phyloP scores from a whole-genome alignment of 2,113 vertebrate genomes.

The Seriola quinqueradiata region DNA sequence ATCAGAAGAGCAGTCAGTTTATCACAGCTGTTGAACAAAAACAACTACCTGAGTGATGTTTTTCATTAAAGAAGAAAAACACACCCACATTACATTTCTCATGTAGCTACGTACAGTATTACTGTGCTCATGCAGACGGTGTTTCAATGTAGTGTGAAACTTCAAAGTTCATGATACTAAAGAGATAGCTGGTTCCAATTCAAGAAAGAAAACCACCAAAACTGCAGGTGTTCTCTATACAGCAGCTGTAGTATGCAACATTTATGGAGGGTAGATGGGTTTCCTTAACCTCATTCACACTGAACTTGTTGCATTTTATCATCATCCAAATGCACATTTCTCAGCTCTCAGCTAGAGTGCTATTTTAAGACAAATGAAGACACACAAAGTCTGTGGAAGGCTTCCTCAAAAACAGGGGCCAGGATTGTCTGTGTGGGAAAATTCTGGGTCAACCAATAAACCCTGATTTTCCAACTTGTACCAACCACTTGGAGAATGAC shows the following conservation, averaged over 20 bases:
- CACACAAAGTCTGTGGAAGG: neutral
- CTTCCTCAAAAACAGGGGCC: slow-evolving; percentile 27
- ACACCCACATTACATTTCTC: neutral
- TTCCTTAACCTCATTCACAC: neutral
- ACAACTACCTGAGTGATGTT: neutral
- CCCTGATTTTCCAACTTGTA: slow-evolving; percentile 36
- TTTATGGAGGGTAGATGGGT: neutral
- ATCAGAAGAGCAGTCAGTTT: neutral
- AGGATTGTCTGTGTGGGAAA: slow-evolving; percentile 44
- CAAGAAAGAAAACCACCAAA: slow-evolving; percentile 42
- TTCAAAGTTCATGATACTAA: slow-evolving; percentile 44
- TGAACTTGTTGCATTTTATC: slow-evolving; percentile 2
- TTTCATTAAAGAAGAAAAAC: neutral
- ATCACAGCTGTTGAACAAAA: slow-evolving; percentile 1
- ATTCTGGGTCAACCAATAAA: slow-evolving; percentile 43
- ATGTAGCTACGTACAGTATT: slow-evolving; percentile 3
- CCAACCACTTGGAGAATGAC: slow-evolving; percentile 36
- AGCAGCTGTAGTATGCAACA: slow-evolving; percentile 8
- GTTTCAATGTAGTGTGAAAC: slow-evolving; percentile 16
- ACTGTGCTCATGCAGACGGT: neutral
- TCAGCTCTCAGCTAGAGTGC: neutral
- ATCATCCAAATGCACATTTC: neutral
- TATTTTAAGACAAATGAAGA: slow-evolving; percentile 29
- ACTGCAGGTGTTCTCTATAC: slow-evolving; percentile 47
- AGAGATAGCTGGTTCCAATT: slow-evolving; percentile 29